Evolutionary conservation across 2,888 invertebrate species (phyloP).

Genomic region (Tiphia femorata): DNA sequence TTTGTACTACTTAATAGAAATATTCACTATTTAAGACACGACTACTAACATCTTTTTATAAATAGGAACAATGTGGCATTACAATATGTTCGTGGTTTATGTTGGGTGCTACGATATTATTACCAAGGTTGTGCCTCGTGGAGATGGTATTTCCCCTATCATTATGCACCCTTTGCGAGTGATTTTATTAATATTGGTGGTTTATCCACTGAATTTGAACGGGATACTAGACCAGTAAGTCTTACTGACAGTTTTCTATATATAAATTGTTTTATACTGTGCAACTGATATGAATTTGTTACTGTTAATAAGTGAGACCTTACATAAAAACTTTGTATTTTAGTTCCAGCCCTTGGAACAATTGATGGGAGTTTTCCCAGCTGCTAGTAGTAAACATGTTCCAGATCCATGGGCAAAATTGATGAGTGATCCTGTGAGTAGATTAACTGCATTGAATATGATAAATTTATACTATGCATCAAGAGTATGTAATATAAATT

Average conservation of each 20-base stretch:
- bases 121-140: constrained; percentile 99
- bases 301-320: neutral
- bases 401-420: constrained; percentile 93
- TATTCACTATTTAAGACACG: neutral
- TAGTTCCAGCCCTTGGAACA: constrained; percentile 98
- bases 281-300: neutral
- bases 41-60: constrained; percentile 28
- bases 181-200: constrained; percentile 95
- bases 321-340: constrained; percentile 40
- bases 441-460: constrained; percentile 16
- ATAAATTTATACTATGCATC: neutral
- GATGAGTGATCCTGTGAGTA: constrained; percentile 89
- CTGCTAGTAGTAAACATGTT: constrained; percentile 94
- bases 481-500: neutral
- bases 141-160: constrained; percentile 99
- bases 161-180: constrained; percentile 99
- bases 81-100: constrained; percentile 95
- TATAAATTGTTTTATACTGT: neutral
- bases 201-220: constrained; percentile 88
- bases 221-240: constrained; percentile 87
- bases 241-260: constrained; percentile 1
- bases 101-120: constrained; percentile 98
- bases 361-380: constrained; percentile 99
- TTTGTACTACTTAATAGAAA: constrained; percentile 24
- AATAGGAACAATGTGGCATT: constrained; percentile 85